Evolutionary conservation across 2,113 vertebrate species (phyloP), one percentile per base, ranked within the genome.

Genomic region (Prionailurus bengalensis): DNA sequence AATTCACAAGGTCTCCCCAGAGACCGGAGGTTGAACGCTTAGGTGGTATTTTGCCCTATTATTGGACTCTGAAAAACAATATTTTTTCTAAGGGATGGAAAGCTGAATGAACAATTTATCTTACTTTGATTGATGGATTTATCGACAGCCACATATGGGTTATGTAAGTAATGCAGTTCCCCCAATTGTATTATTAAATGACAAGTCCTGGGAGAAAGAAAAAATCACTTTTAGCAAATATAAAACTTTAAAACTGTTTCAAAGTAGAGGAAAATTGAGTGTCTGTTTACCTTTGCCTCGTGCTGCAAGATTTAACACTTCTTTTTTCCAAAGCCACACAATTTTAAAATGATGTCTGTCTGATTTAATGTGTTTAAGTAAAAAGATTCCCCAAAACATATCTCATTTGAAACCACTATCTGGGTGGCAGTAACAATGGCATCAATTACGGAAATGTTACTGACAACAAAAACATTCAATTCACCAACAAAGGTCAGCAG

Each of bases 391-490:
- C 39, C 76, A 48, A 98, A 92, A 97, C 74, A 97, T 96, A 95
- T 97, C 97, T 98, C 74, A 98, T 94, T 97, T 95, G 95, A 97
- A 98, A 93, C 48, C 89, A 65, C 81, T 97, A 94, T 70, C 80
- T 15, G 51, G 71, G 81, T 98, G 96, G 79, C 97, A 98, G 80
- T 96, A 98, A 98, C 95, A 98, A 98, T 86, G 90, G 90, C 98
- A 98, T 98, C 98, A 98, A 98, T 99, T 99, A 98, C 29, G 96
- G 95, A 98, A 98, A 98, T 97, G 92, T 97, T 98, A 97, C 80
- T 95, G 98, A 98, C 97, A 99, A 98, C 95, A 98, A 99, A 99
- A 99, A 98, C 97, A 99, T 98, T 98, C 97, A 42, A 97, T 98
- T 99, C 97, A 58, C 81, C 90, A 96, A 97, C 91, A 98, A 99